These are phyloP conservation scores for Temnothorax curvispinosus DNA, from an alignment of 1,140 invertebrate genomes.

Conservation along the genomic window DNA sequence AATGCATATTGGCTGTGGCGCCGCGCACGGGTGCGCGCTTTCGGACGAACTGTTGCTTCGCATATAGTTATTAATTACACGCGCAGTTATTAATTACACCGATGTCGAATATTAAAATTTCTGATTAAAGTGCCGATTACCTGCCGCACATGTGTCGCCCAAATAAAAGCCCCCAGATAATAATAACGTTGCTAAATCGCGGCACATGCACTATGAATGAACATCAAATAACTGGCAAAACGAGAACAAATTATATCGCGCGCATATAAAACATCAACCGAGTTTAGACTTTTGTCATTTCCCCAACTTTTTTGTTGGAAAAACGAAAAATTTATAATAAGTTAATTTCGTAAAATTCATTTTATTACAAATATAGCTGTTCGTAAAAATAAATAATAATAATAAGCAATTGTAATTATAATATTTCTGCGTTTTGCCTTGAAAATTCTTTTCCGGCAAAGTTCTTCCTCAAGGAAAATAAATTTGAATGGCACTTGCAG, in stretches of 20 bases:
- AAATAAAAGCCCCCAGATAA: slow-evolving; percentile 38
- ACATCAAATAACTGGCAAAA: slow-evolving; percentile 9
- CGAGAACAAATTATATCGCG: not conserved
- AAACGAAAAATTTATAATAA: not conserved
- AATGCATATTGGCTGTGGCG: slow-evolving; percentile 35
- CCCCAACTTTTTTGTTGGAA: not conserved
- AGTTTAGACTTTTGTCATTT: not conserved
- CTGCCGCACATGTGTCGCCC: slow-evolving; percentile 20
- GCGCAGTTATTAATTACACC: slow-evolving; percentile 49
- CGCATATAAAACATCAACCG: not conserved
- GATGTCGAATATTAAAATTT: slow-evolving; percentile 58
- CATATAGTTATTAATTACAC: slow-evolving; percentile 48
- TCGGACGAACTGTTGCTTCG: slow-evolving; percentile 52
- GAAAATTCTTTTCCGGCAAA: not conserved
- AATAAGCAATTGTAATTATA: not conserved
- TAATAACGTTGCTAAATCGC: not conserved
- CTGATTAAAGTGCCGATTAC: slow-evolving; percentile 54
- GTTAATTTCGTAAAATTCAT: not conserved
- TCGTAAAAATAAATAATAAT: not conserved
- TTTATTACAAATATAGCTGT: not conserved
- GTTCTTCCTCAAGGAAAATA: not conserved
- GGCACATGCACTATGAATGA: not conserved
- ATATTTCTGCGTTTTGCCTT: not conserved
- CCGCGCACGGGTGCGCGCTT: not conserved
- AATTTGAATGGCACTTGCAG: not conserved